Conservation (phyloP, 2,113 vertebrate genomes). For the Marcusenius ussheri region DNA sequence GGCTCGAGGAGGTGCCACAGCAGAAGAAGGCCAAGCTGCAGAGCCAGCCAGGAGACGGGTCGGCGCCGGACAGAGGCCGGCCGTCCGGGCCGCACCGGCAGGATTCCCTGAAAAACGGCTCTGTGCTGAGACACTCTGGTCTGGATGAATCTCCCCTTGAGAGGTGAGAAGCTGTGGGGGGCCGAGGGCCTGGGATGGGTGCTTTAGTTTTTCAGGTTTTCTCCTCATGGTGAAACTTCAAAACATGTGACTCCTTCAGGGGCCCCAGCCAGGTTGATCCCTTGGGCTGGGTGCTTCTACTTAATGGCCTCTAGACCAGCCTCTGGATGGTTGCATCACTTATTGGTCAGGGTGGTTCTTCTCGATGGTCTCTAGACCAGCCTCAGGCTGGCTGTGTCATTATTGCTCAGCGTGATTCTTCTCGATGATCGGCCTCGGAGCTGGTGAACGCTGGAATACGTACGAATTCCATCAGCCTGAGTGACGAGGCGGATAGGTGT, state of each 20-base stretch:
- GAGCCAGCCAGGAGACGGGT: slow-evolving; percentile 71
- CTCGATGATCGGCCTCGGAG: not conserved
- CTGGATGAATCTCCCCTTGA: slow-evolving; percentile 26
- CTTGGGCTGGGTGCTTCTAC: not conserved
- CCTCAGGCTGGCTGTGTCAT: not conserved
- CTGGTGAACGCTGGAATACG: not conserved
- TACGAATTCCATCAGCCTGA: not conserved
- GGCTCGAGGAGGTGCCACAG: slow-evolving; percentile 75
- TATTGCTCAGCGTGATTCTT: not conserved
- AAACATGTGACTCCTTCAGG: not conserved
- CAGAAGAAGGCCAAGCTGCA: slow-evolving; percentile 95
- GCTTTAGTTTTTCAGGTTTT: not conserved
- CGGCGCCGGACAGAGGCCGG: slow-evolving; percentile 75
- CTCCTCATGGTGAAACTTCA: not conserved
- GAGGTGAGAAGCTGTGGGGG: slow-evolving; percentile 26
- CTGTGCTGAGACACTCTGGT: slow-evolving; percentile 60
- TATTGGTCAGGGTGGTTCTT: not conserved
- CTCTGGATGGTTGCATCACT: not conserved
- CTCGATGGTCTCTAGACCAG: not conserved
- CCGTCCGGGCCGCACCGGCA: slow-evolving; percentile 75
- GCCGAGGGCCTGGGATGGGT: not conserved
- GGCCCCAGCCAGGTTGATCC: not conserved
- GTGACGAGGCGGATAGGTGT: not conserved
- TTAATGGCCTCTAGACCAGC: not conserved
- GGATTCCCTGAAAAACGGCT: slow-evolving; percentile 70